These are phyloP conservation scores for Argentina silus DNA, from an alignment of 2,797 vertebrate species.

Conservation along the genomic window DNA sequence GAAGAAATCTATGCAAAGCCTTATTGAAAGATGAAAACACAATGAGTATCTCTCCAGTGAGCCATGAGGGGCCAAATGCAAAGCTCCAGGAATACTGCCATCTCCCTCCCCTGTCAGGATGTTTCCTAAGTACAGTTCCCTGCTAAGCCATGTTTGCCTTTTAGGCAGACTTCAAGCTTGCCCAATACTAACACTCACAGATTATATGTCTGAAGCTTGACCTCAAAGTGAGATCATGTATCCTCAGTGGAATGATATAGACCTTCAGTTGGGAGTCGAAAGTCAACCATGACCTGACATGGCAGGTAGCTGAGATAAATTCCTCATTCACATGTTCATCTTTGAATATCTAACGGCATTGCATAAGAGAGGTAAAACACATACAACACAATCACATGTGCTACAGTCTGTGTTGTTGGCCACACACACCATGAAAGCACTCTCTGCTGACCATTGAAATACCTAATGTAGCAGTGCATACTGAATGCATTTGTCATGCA, in stretches of 20 bases:
- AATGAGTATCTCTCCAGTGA: slow-evolving; percentile 57
- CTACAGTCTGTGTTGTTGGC: background rate
- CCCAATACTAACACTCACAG: slow-evolving; percentile 13
- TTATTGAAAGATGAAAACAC: slow-evolving; percentile 68
- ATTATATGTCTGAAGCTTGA: background rate
- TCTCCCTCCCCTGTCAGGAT: slow-evolving; percentile 9
- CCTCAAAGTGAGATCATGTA: background rate
- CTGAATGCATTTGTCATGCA: slow-evolving; percentile 13
- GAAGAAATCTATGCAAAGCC: slow-evolving; percentile 65
- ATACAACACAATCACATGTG: background rate
- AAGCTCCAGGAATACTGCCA: slow-evolving; percentile 9
- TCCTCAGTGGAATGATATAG: background rate
- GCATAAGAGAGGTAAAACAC: background rate
- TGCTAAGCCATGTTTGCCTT: background rate
- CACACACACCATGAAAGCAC: background rate
- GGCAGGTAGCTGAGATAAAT: no score
- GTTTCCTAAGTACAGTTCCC: background rate
- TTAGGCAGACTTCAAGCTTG: slow-evolving; percentile 5
- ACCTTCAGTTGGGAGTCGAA: background rate
- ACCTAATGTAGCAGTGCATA: background rate
- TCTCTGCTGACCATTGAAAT: slow-evolving; percentile 11
- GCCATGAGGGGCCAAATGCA: slow-evolving; percentile 55
- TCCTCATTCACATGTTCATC: no score
- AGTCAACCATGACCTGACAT: no score
- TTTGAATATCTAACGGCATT: background rate